phyloP scores from a whole-genome alignment of 1,140 invertebrate species.

The Scaptomyza graminum region DNA sequence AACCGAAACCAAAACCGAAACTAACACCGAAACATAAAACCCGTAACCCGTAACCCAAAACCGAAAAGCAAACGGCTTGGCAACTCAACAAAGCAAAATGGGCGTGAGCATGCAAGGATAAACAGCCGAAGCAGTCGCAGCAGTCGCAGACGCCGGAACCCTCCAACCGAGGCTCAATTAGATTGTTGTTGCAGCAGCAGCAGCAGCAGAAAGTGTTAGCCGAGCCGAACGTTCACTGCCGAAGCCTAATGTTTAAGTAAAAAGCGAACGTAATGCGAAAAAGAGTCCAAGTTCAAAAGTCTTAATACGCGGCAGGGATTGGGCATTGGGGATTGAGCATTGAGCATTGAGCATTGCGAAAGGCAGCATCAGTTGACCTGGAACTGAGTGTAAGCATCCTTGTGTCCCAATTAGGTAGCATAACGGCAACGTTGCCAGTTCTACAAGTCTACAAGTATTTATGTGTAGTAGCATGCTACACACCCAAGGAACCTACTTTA shows the following conservation, averaged over 20 bases:
- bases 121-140: conserved; percentile 1
- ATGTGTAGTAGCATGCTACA: conserved; percentile 26
- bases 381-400: conserved; percentile 48
- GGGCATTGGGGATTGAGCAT: neutral
- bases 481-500: conserved; percentile 14
- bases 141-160: too few species aligned
- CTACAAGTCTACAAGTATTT: conserved; percentile 33
- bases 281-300: conserved; percentile 61
- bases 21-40: conserved; percentile 6
- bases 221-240: neutral
- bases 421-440: conserved; percentile 20
- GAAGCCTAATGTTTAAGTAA: conserved; percentile 32
- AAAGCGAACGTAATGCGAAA: conserved; percentile 18
- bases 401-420: conserved; percentile 63
- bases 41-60: conserved; percentile 20
- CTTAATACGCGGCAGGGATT: conserved; percentile 18
- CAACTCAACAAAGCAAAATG: neutral
- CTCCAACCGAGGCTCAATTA: neutral
- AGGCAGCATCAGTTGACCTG: conserved; percentile 55
- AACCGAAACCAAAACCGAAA: conserved; percentile 17
- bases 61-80: conserved; percentile 21
- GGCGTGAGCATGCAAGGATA: neutral
- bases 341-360: neutral
- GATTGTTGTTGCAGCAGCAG: conserved; percentile 7
- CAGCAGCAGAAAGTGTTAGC: neutral